Percentiles rank a stretch among this genome's conserved stretches.
Conservation (phyloP, 2,113 vertebrate genomes). For the Dipodomys ordii region DNA sequence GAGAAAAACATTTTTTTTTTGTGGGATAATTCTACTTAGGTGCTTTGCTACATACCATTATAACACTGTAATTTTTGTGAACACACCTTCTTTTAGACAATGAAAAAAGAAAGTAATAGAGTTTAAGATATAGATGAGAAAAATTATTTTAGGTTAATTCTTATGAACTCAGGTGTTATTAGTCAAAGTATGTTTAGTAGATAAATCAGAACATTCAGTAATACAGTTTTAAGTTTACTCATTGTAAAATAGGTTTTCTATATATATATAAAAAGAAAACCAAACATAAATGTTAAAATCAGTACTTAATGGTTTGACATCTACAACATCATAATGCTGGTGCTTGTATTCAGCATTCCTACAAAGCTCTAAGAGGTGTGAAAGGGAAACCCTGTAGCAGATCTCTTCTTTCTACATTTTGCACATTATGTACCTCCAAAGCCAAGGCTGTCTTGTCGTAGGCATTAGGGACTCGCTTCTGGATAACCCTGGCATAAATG, state of each 20-base stretch:
- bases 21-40: slow-evolving; percentile 37
- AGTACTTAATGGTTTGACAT: slow-evolving; percentile 75
- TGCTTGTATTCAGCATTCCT: slow-evolving; percentile 83
- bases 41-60: slow-evolving; percentile 29
- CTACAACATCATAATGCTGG: slow-evolving; percentile 79
- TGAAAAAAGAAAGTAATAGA: slow-evolving; percentile 71
- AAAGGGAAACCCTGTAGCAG: slow-evolving; percentile 88
- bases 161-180: slow-evolving; percentile 79
- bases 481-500: slow-evolving; percentile 98
- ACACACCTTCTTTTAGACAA: slow-evolving; percentile 54
- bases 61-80: slow-evolving; percentile 42
- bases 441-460: slow-evolving; percentile 99
- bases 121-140: slow-evolving; percentile 63
- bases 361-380: slow-evolving; percentile 81
- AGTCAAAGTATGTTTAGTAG: slow-evolving; percentile 79
- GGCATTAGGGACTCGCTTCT: slow-evolving; percentile 99
- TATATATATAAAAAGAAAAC: slow-evolving; percentile 63
- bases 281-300: slow-evolving; percentile 74
- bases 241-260: slow-evolving; percentile 78
- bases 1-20: slow-evolving; percentile 47
- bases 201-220: slow-evolving; percentile 78
- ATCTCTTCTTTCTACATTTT: slow-evolving; percentile 88
- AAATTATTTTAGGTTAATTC: slow-evolving; percentile 81
- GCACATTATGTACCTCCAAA: slow-evolving; percentile 95
- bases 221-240: slow-evolving; percentile 70